Conservation (phyloP, 2,797 vertebrate species). For the Sciurus carolinensis region DNA sequence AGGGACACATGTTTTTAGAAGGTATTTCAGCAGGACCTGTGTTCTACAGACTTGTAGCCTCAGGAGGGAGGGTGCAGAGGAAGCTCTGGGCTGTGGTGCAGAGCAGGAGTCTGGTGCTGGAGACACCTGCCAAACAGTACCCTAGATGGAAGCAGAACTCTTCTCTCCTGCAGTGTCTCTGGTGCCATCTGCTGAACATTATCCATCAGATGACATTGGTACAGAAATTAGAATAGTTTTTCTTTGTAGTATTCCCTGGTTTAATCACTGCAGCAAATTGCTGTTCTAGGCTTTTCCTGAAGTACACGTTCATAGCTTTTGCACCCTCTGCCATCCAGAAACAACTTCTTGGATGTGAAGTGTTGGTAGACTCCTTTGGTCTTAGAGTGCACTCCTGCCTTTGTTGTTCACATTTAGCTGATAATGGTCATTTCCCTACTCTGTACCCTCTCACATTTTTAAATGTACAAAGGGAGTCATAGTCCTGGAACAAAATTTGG, state of each 20-base stretch:
- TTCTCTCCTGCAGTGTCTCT: neutral
- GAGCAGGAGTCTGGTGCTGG: neutral
- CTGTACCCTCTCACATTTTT: neutral
- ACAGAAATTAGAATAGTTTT: no score
- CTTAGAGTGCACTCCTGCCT: neutral
- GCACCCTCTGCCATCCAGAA: no score
- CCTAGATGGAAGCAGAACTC: neutral
- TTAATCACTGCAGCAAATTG: no score
- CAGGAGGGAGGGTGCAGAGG: no score
- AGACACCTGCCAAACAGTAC: neutral
- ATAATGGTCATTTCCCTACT: neutral
- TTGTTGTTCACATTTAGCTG: neutral
- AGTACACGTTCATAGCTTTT: no score
- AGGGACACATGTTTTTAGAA: neutral
- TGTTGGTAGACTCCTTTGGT: no score
- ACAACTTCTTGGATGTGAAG: neutral
- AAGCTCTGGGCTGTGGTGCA: no score
- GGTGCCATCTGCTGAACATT: no score
- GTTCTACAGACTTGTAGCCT: neutral
- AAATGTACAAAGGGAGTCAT: slow-evolving; percentile 5
- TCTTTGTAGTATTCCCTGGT: no score
- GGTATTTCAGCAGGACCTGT: neutral
- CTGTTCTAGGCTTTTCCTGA: no score
- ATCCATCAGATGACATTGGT: no score
- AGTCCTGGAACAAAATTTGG: neutral